These are phyloP conservation scores for Enteromius paludinosus DNA, from an alignment of 2,797 vertebrate species.

Conservation along the genomic window DNA sequence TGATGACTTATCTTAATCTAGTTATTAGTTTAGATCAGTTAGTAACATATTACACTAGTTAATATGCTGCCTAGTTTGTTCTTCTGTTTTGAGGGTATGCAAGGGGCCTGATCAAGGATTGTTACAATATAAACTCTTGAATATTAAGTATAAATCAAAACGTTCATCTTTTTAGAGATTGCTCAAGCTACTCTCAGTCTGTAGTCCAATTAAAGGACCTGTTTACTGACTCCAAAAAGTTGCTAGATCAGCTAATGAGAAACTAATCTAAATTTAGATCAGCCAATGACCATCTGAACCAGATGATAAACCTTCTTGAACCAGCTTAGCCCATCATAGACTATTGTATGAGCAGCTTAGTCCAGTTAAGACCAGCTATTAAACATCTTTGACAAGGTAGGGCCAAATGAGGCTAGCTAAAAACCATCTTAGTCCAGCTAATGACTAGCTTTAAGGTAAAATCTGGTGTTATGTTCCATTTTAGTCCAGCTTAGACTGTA, in stretches of 20 bases:
- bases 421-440: neutral
- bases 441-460: neutral
- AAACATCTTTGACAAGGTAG: neutral
- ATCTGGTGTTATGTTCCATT: no score
- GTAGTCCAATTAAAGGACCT: constrained; percentile 17
- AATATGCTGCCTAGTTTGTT: neutral
- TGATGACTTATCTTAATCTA: neutral
- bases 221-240: constrained; percentile 30
- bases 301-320: neutral
- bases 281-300: neutral
- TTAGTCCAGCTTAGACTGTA: neutral
- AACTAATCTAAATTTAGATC: neutral
- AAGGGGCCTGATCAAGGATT: neutral
- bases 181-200: neutral
- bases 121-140: constrained; percentile 17
- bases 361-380: neutral
- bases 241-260: neutral
- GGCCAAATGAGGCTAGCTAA: neutral
- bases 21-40: neutral
- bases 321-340: neutral
- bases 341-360: neutral
- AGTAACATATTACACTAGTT: neutral
- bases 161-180: neutral
- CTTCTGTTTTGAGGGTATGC: neutral
- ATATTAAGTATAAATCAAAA: constrained; percentile 13